Evolutionary conservation across 2,888 invertebrate species (phyloP).

Genomic region (Machimus atricapillus): DNA sequence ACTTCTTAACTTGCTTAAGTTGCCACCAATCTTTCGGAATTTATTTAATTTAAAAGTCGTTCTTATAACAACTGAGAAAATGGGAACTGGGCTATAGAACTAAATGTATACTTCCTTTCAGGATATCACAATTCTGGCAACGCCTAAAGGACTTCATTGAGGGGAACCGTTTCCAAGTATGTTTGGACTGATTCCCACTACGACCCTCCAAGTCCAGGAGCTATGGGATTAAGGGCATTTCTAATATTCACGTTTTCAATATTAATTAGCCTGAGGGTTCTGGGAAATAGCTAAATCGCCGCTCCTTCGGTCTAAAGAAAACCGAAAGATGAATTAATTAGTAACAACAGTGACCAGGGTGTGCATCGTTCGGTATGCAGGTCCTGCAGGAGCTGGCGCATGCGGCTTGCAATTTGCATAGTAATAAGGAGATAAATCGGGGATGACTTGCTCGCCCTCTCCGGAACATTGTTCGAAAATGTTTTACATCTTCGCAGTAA

Average conservation of each 20-base stretch:
- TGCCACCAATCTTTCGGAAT: no score
- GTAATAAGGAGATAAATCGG: neutral
- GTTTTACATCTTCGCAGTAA: neutral
- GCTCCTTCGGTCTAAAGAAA: neutral
- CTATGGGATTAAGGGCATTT: neutral
- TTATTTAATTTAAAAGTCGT: no score
- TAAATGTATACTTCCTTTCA: neutral
- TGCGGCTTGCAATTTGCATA: constrained; percentile 5
- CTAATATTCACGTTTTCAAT: neutral
- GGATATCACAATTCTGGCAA: neutral
- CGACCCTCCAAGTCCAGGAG: neutral
- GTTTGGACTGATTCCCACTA: neutral
- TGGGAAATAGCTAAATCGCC: neutral
- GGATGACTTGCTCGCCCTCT: neutral
- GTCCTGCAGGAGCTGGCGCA: constrained; percentile 21
- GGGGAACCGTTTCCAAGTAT: neutral
- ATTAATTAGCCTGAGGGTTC: neutral
- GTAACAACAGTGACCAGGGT: neutral
- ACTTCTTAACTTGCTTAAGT: no score
- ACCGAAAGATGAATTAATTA: neutral
- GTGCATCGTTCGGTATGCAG: neutral
- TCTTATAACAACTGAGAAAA: neutral
- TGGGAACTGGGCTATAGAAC: neutral
- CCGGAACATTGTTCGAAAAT: neutral
- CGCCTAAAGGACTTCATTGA: neutral